Base-by-base conservation (phyloP, 2,113 vertebrate species). In the Cynocephalus volans region DNA sequence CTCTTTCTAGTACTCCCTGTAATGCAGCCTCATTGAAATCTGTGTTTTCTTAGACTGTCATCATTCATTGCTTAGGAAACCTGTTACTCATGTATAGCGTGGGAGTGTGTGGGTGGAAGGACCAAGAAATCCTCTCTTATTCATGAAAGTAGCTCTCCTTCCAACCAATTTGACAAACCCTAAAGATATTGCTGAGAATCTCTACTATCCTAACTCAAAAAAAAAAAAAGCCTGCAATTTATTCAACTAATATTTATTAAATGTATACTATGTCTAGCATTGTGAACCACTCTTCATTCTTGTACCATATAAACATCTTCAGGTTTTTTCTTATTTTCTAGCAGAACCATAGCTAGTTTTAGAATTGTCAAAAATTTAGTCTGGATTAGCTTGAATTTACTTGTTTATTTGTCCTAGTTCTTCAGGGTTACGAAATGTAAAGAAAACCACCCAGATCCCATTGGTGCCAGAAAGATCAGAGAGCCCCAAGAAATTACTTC, bases 341-440 rank as follows among this genome's bases (percentile, higher is more conserved):
- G 19, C 33, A 94, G 65, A 97, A 93, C 80, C 19, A 10, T 65
- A 45, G 58, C 77, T 83, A 41, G 18, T 73, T 83, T 96, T 72
- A 92, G 41, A 80, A 54, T 3, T 65, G 45, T 85, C 88, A 94
- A 3, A 89, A 92, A 50, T 58, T 14, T 58, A 77, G 24, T 56
- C 62, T 67, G 5, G 11, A 79, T 11, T 31, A 50, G 31, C 54
- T 64, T 81, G 18, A 77, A 70, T 80, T 80, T 6, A 18, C 58
- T 72, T 90, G 21, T 90, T 85, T 92, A 17, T 97, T 89, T 79
- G 89, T 67, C 41, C 45, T 92, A 15, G 4, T 17, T 83, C 73
- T 89, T 86, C 4, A 80, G 48, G 58, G 72, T 36, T 80, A 33
- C 90, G 15, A 83, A 89, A 60, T 28, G 4, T 28, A 60, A 69